phyloP scores from a whole-genome alignment of 2,888 invertebrate genomes.

The Noctua fimbriata region DNA sequence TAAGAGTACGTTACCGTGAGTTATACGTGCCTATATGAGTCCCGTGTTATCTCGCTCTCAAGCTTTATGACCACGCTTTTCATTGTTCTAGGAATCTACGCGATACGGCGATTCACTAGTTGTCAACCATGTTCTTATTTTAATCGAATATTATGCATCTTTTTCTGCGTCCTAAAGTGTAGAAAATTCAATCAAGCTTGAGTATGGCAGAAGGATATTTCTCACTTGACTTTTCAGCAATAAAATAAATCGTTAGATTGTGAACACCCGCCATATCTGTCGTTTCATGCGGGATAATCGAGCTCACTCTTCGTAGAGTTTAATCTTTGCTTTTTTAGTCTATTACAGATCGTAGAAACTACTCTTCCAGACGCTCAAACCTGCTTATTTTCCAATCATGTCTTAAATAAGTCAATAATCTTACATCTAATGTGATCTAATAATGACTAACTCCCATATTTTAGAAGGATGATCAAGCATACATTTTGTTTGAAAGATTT shows the following conservation, averaged over 20 bases:
- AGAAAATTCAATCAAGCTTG: background rate
- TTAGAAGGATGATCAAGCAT: conserved; percentile 13
- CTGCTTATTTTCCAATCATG: conserved; percentile 9
- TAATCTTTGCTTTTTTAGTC: background rate
- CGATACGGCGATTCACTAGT: background rate
- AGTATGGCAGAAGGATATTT: background rate
- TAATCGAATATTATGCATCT: background rate
- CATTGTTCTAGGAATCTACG: no score
- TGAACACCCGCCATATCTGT: background rate
- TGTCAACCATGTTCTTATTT: conserved; percentile 10
- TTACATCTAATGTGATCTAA: conserved; percentile 30
- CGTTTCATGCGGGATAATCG: background rate
- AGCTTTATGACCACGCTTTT: background rate
- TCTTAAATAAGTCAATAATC: conserved; percentile 13
- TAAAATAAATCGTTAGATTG: background rate
- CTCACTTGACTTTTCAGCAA: background rate
- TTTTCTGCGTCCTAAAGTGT: background rate
- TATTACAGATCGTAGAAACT: no score
- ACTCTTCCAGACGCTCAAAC: background rate
- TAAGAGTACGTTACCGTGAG: background rate
- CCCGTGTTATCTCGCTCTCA: background rate
- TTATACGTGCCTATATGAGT: background rate
- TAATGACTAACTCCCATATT: conserved; percentile 21
- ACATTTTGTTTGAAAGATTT: background rate
- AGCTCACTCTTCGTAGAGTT: background rate